A percentile compares a stretch with the other conserved stretches of the same genome.
Conservation (phyloP, 64 coral and sea anemone species). For the Montipora sp. region DNA sequence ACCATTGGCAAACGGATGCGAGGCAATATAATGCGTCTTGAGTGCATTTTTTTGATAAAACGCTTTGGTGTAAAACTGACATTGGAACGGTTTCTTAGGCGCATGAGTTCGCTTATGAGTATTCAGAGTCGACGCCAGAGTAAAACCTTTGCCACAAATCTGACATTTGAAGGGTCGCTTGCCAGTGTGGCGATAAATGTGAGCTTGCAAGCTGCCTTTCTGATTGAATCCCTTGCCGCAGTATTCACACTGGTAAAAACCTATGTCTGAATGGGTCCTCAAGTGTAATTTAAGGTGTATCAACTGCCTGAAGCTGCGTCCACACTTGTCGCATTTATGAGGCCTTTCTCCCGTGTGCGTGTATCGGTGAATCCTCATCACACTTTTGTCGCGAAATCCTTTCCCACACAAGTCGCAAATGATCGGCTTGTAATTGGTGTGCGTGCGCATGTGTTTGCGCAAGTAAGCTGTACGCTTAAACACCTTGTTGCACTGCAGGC, state of each 20-base stretch:
- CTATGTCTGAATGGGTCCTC: constrained; percentile 59
- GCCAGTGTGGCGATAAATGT: constrained; percentile 72
- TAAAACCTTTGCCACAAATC: constrained; percentile 71
- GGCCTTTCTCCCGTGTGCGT: constrained; percentile 75
- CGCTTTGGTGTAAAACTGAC: constrained; percentile 69
- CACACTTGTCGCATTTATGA: constrained; percentile 71
- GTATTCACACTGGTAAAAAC: constrained; percentile 63
- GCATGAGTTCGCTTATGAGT: too few species aligned
- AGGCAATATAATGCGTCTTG: constrained; percentile 70
- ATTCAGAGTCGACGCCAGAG: too few species aligned
- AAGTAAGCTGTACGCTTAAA: constrained; percentile 76
- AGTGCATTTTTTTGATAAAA: constrained; percentile 80
- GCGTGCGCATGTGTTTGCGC: constrained; percentile 78
- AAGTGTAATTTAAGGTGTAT: constrained; percentile 68
- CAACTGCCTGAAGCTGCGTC: constrained; percentile 71
- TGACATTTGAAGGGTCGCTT: constrained; percentile 71
- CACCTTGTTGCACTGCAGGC: constrained; percentile 73
- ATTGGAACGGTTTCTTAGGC: constrained; percentile 67
- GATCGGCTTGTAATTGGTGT: constrained; percentile 79
- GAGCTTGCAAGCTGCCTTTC: constrained; percentile 69
- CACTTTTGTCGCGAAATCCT: constrained; percentile 73
- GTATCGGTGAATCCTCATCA: constrained; percentile 77
- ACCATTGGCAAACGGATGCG: constrained; percentile 71
- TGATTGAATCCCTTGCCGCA: constrained; percentile 77
- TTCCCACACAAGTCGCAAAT: constrained; percentile 71